A percentile compares a stretch with the other conserved stretches of the same genome.
These are phyloP conservation scores for Acleris emargana DNA, from an alignment of 2,888 invertebrate genomes.

Conservation along the genomic window DNA sequence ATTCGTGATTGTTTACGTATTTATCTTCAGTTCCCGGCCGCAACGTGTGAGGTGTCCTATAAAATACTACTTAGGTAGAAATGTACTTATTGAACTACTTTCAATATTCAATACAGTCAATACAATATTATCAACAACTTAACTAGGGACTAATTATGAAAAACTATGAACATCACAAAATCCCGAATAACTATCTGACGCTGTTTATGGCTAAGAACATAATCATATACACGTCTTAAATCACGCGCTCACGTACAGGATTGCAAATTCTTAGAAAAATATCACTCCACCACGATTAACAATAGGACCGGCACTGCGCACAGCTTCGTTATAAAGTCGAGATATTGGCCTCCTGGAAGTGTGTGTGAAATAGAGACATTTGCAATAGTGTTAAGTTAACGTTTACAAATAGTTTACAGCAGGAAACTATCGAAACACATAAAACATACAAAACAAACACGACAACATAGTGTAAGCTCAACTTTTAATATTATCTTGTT, in stretches of 20 bases:
- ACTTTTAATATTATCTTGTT: conserved; percentile 42
- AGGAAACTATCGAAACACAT: conserved; percentile 57
- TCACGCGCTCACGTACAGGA: conserved; percentile 45
- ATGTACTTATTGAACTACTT: conserved; percentile 69
- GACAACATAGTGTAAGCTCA: conserved; percentile 69
- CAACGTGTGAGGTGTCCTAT: conserved; percentile 71
- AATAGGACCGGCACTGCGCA: conserved; percentile 53
- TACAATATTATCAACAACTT: conserved; percentile 73
- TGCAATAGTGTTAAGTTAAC: conserved; percentile 40
- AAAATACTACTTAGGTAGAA: conserved; percentile 74
- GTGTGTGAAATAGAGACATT: conserved; percentile 43
- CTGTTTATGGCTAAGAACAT: conserved; percentile 59
- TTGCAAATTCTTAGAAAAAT: conserved; percentile 50
- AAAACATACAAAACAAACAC: conserved; percentile 53
- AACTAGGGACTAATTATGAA: conserved; percentile 72
- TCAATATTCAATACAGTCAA: conserved; percentile 57
- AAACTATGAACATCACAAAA: conserved; percentile 76
- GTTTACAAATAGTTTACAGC: conserved; percentile 37
- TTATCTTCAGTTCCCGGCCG: conserved; percentile 47
- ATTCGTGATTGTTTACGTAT: conserved; percentile 50
- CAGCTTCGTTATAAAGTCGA: conserved; percentile 45
- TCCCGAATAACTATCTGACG: conserved; percentile 52
- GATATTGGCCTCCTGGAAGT: conserved; percentile 51
- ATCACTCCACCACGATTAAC: conserved; percentile 44
- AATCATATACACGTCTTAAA: conserved; percentile 42